Conservation (phyloP, 2,888 invertebrate species). For the Lagria hirta region DNA sequence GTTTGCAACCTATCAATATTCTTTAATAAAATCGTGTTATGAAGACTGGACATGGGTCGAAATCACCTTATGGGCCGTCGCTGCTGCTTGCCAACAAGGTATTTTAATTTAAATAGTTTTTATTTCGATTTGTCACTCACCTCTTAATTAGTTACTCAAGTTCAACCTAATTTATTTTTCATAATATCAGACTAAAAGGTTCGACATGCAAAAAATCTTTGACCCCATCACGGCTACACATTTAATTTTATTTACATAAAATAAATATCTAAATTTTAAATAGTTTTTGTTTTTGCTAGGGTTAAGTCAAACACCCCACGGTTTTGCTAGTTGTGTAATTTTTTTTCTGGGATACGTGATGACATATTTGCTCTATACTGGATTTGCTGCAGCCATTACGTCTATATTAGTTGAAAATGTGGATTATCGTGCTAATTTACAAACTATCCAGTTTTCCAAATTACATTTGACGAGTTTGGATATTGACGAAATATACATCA, state of each 20-base stretch:
- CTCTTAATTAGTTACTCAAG: too few species aligned
- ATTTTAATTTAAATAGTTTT: conserved; percentile 8
- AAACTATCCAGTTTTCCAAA: conserved; percentile 11
- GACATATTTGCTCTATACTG: conserved; percentile 46
- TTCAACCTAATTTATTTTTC: too few species aligned
- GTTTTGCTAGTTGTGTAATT: conserved; percentile 41
- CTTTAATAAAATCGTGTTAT: conserved; percentile 32
- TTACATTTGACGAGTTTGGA: conserved; percentile 21
- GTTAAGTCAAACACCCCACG: conserved; percentile 42
- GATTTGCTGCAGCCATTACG: conserved; percentile 48
- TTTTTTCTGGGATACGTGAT: conserved; percentile 45
- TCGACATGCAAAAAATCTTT: too few species aligned
- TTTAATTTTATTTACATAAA: background rate
- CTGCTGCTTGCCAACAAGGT: conserved; percentile 51
- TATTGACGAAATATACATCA: conserved; percentile 9
- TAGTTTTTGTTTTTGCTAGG: conserved; percentile 40
- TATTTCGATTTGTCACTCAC: too few species aligned
- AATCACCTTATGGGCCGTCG: conserved; percentile 47
- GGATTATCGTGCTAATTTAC: conserved; percentile 26
- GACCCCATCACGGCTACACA: background rate
- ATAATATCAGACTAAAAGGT: too few species aligned
- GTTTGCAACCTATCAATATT: conserved; percentile 38
- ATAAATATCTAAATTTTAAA: too few species aligned
- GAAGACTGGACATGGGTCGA: conserved; percentile 46
- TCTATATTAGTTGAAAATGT: conserved; percentile 44